Base-by-base conservation (phyloP, 2,888 invertebrate genomes). In the Cosmia trapezina region DNA sequence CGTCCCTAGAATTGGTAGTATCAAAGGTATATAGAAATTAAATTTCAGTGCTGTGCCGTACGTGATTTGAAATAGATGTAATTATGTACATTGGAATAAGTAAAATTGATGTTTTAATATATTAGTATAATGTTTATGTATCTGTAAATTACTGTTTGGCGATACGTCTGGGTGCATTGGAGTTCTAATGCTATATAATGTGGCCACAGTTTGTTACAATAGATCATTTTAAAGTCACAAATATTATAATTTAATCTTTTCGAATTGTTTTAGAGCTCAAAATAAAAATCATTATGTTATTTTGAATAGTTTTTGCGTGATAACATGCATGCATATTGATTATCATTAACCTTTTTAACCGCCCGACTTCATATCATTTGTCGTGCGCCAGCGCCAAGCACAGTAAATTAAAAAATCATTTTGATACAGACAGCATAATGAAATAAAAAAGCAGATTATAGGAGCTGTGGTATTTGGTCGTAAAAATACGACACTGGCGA, bases 41-140 rank as follows among this genome's bases (percentile, higher is more conserved):
- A 87, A 85, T 83, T 85, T 83, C 87, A 84, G 86, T 85, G 85
- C 85, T 87, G 86, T 88, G 88, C 84, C 83, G 85, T 83, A 80
- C 81, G 86, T 85, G 82, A 86, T 84, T 87, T 87, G 82, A 81
- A 81, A 54, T 83, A 86, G 70, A 68, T 60, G 72, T 86, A 81
- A 73, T 72, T 64, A 74, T 83, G 78, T 86, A 86, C 71, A 86
- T 86, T 78, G 78, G 76, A 73, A 68, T 86, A 80, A 81, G 73
- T 76, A 73, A 78, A 78, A 78, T 81, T 71, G 68, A 83, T 83
- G 80, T 75, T 82, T 73, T 70, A 81, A 70, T 76, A 80, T 67
- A 28, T 28, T 28, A 28, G 1, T 28, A 70, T 65, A 19, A 45
- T 76, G 78, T 80, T 70, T 75, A 81, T 86, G 66, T 84, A 79